phyloP scores from a whole-genome alignment of 2,113 vertebrate genomes.

The Coturnix japonica region DNA sequence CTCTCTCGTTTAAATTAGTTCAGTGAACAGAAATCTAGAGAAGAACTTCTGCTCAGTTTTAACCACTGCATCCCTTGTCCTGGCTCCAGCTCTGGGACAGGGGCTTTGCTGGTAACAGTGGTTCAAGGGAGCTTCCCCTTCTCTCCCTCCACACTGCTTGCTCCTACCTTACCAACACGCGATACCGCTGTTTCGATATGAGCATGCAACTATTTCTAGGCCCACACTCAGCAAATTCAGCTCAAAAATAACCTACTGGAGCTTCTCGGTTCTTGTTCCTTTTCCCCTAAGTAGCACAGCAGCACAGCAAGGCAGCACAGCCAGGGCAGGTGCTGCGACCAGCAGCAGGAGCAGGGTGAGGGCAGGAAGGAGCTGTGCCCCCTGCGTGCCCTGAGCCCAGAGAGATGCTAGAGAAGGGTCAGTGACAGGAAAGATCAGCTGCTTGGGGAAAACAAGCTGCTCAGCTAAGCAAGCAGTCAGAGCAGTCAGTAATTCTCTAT shows the following conservation, averaged over 20 bases:
- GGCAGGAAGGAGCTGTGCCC: not conserved
- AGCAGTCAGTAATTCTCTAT: not conserved
- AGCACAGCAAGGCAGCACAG: not conserved
- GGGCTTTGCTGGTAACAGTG: not conserved
- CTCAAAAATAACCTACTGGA: not conserved
- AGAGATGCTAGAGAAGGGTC: not conserved
- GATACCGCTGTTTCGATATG: not conserved
- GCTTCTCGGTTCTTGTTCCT: not conserved
- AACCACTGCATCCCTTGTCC: not conserved
- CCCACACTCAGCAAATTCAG: not conserved
- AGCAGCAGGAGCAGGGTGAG: not conserved
- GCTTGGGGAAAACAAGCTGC: not conserved
- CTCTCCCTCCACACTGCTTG: not conserved
- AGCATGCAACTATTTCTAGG: not conserved
- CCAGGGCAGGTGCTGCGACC: not conserved
- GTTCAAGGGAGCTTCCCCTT: not conserved
- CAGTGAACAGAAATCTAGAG: not conserved
- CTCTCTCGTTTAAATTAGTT: not conserved
- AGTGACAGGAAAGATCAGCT: not conserved
- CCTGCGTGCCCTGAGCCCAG: accelerated
- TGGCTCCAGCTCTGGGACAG: not conserved
- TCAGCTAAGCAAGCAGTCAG: not conserved
- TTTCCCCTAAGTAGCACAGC: not conserved
- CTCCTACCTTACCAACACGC: not conserved
- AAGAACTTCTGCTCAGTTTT: not conserved